Base-by-base conservation (phyloP, 2,888 invertebrate species). In the Diabrotica balteata region DNA sequence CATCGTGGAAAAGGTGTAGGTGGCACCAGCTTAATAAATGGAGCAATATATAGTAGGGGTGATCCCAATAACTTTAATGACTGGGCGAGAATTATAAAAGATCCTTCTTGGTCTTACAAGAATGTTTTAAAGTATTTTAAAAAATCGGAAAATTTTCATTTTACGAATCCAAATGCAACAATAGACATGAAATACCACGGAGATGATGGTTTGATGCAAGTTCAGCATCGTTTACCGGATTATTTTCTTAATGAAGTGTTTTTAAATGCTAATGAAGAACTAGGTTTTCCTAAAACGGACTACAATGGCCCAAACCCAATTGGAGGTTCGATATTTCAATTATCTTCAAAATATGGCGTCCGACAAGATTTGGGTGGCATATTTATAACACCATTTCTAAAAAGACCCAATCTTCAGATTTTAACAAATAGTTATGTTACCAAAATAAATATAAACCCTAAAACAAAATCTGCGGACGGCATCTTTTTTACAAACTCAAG, bases 331-430 rank as follows among this genome's bases (percentile, higher is more conserved):
- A 85, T 88, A 22, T 88, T 88, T 0, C 92, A 92, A 79, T 89
- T 90, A 0, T 92, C 89, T 57, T 86, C 90, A 75, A 85, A 89
- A 54, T 85, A 87, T 59, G 94, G 94, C 0, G 86, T 90, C 66
- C 86, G 94, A 66, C 91, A 92, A 73, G 93, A 93, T 79, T 88
- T 91, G 0, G 88, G 90, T 3, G 92, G 91, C 79, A 93, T 93
- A 0, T 94, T 92, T 81, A 83, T 94, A 9, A 86, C 88, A 72
- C 92, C 93, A 0, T 86, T 90, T 7, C 84, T 88, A 9, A 79
- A 85, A 8, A 86, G 93, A 43, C 75, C 79, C 7, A 94, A 94
- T 78, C 85, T 94, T 9, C 88, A 90, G 79, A 86, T 94, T 1
- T 88, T 91, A 0, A 90, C 91, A 80, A 85, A 86, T 72, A 89